Evolutionary conservation across 2,113 vertebrate genomes (phyloP).

Genomic region (Gallinago undulata): DNA sequence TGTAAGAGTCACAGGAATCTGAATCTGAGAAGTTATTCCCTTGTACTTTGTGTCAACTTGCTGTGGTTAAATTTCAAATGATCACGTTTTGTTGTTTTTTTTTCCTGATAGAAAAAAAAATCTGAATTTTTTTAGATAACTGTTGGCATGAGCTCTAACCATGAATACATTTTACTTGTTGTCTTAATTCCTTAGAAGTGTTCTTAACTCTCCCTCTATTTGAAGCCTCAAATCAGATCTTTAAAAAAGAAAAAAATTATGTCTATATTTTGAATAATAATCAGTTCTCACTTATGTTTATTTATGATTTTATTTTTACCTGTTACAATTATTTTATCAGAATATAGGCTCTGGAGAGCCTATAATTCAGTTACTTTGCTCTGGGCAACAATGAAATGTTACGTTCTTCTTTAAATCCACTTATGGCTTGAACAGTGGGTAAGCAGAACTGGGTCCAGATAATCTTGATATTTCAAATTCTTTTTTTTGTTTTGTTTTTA

Average conservation of each 20-base stretch:
- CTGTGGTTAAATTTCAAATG: not conserved
- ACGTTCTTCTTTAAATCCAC: not conserved
- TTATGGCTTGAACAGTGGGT: not conserved
- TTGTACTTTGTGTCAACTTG: not conserved
- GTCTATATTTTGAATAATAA: not conserved
- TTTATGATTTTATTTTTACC: not conserved
- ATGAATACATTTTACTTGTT: not conserved
- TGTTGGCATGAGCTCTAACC: accelerated
- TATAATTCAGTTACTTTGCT: not conserved
- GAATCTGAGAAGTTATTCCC: not conserved
- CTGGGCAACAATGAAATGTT: not conserved
- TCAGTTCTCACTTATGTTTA: not conserved
- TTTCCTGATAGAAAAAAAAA: not conserved
- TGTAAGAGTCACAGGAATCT: not conserved
- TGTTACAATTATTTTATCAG: not conserved
- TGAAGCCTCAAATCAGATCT: not conserved
- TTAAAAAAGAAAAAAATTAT: not conserved
- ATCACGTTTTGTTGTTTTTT: not conserved
- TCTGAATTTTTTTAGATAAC: not conserved
- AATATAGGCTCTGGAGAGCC: not conserved
- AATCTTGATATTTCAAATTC: not conserved
- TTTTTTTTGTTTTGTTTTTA: not conserved
- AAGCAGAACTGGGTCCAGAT: not conserved
- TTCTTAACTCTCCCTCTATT: not conserved
- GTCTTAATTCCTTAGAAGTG: not conserved